These are phyloP conservation scores for Gastracanthus pulcherrimus DNA, from an alignment of 2,888 invertebrate species.

Conservation along the genomic window DNA sequence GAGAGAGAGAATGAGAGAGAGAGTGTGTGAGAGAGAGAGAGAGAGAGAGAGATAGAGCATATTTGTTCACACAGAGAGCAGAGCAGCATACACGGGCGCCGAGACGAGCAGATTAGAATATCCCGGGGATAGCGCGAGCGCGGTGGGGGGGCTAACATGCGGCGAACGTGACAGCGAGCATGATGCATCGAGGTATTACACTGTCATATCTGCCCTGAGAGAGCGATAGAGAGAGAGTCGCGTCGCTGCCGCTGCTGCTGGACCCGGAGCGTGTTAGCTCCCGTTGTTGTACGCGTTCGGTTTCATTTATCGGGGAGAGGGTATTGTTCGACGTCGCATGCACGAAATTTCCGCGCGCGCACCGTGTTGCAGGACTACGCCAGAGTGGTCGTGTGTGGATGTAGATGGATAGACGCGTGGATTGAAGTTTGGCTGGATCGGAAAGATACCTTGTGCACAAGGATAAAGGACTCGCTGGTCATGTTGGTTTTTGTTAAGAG, in stretches of 20 bases:
- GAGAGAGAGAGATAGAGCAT: conserved; percentile 1
- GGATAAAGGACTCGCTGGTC: no score
- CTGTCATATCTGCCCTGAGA: conserved; percentile 37
- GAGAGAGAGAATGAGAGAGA: background rate
- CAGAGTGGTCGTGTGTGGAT: no score
- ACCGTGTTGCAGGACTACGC: background rate
- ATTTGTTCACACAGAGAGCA: conserved; percentile 2
- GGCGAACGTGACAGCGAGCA: conserved; percentile 50
- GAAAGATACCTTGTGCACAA: no score
- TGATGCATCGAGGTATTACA: conserved; percentile 55
- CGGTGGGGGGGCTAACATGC: conserved; percentile 1
- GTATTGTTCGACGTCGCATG: conserved; percentile 41
- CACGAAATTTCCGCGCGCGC: conserved; percentile 31
- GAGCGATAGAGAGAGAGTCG: no score
- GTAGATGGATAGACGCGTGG: no score
- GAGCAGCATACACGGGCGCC: background rate
- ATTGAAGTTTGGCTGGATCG: no score
- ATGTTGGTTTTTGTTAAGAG: no score
- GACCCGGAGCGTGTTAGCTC: background rate
- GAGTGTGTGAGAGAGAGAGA: background rate
- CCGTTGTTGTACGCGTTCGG: conserved; percentile 26
- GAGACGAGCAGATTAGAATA: conserved; percentile 48
- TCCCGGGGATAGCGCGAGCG: background rate
- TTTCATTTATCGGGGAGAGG: conserved; percentile 49
- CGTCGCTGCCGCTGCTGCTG: background rate